Evolutionary conservation across 2,888 invertebrate genomes (phyloP), one percentile per base, ranked within the genome.

Genomic region (Ectropis crepuscularia): DNA sequence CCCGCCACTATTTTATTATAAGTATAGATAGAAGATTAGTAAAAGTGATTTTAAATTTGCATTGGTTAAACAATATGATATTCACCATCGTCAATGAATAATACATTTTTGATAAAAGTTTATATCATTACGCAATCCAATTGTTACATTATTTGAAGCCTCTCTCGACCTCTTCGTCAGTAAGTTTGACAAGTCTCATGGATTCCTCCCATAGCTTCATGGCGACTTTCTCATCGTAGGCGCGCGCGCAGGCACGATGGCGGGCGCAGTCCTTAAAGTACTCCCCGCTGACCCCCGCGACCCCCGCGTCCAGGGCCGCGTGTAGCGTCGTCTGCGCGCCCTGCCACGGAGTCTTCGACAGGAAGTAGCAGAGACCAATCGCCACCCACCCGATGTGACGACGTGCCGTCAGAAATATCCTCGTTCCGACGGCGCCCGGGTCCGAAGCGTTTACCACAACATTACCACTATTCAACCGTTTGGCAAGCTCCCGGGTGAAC

Each of bases 371-470:
- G 5, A 95, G 80, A 0, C 94, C 74, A 69, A 88, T 89, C 69
- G 95, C 64, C 0, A 95, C 93, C 0, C 12, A 0, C 0, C 81
- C 83, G 57, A 93, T 88, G 79, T 93, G 0, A 93, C 87, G 63
- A 94, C 71, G 71, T 0, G 53, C 0, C 4, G 72, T 71, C 2
- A 74, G 90, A 94, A 95, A 96, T 47, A 97, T 96, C 12, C 94
- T 95, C 0, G 96, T 96, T 71, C 96, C 95, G 46, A 96, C 95
- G 83, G 95, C 93, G 9, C 98, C 97, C 0, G 98, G 98, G 87
- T 97, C 97, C n/a, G 97, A 89, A 73, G 94, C 95, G 79, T 97
- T 97, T 0, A 95, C 95, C 0, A 96, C 96, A 0, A 97, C 95
- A 39, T 94, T 94, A 0, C 94, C 86, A 5, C 94, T 82, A 75